Evolutionary conservation across 2,113 vertebrate species (phyloP).

Genomic region (Misgurnus mizolepis): DNA sequence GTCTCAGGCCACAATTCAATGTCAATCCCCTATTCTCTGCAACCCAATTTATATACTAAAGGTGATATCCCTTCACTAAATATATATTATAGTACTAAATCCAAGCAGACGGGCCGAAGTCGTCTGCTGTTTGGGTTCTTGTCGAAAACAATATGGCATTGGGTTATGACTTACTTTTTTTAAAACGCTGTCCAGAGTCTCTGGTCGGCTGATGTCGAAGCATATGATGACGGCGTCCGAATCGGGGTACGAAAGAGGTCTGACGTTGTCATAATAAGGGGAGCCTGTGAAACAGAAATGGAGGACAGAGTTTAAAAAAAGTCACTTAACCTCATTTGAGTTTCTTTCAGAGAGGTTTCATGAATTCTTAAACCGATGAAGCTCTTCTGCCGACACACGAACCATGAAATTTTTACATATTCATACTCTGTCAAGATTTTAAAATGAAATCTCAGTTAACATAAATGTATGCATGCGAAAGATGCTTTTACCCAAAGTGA

Average conservation of each 20-base stretch:
- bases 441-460: neutral
- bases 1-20: neutral
- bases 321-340: slow-evolving; percentile 18
- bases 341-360: slow-evolving; percentile 7
- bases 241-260: slow-evolving; percentile 94
- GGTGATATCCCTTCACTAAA: too few species aligned
- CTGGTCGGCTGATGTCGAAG: slow-evolving; percentile 95
- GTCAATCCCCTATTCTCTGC: neutral
- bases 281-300: slow-evolving; percentile 78
- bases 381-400: neutral
- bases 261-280: slow-evolving; percentile 96
- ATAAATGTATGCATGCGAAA: neutral
- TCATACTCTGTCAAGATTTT: neutral
- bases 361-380: slow-evolving; percentile 21
- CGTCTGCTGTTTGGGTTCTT: too few species aligned
- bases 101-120: too few species aligned
- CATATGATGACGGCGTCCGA: slow-evolving; percentile 95
- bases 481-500: too few species aligned
- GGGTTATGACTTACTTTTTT: slow-evolving; percentile 83
- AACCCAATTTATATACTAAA: neutral
- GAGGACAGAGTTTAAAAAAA: neutral
- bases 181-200: slow-evolving; percentile 94
- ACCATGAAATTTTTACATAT: slow-evolving; percentile 33
- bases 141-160: too few species aligned
- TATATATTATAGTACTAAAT: too few species aligned